These are phyloP conservation scores for Musca vetustissima DNA, from an alignment of 1,140 invertebrate species.

Conservation along the genomic window DNA sequence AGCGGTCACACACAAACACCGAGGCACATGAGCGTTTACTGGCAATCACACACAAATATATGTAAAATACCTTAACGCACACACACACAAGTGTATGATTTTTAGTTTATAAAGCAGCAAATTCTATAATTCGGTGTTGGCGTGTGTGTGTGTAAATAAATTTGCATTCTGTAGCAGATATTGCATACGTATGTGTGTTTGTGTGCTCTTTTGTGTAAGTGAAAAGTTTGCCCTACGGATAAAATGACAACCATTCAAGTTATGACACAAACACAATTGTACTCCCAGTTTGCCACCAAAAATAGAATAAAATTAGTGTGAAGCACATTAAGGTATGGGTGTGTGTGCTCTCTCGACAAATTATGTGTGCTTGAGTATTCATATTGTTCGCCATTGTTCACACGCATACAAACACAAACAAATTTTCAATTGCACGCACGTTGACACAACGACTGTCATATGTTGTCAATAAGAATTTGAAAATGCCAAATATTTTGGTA, in stretches of 20 bases:
- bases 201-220: background rate
- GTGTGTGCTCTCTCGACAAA: background rate
- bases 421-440: background rate
- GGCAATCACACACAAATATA: too few species aligned
- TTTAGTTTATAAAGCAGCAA: too few species aligned
- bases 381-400: background rate
- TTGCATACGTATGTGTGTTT: background rate
- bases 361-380: background rate
- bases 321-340: background rate
- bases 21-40: too few species aligned
- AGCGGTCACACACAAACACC: too few species aligned
- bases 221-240: constrained; percentile 11
- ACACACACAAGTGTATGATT: too few species aligned
- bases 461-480: constrained; percentile 21
- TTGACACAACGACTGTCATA: constrained; percentile 21
- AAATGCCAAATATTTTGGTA: constrained; percentile 19
- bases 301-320: background rate
- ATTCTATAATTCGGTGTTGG: too few species aligned
- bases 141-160: too few species aligned
- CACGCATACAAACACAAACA: background rate
- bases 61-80: too few species aligned
- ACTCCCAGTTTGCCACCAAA: background rate
- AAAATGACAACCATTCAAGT: background rate
- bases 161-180: too few species aligned
- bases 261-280: background rate